These are phyloP conservation scores for Drosophila recens DNA, from an alignment of 2,888 invertebrate genomes.

Conservation along the genomic window DNA sequence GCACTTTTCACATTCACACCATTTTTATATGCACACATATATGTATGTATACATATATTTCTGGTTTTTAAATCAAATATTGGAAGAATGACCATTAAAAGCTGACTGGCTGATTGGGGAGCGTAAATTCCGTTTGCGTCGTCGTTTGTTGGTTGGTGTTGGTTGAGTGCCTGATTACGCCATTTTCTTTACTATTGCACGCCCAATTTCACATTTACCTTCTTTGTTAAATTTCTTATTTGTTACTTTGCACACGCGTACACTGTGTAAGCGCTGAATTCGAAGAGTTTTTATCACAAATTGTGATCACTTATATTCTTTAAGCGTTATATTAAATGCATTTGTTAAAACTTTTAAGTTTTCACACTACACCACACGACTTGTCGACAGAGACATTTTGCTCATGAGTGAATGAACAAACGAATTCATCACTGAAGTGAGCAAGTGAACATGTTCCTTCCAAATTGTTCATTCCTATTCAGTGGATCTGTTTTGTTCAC, in stretches of 20 bases:
- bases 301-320: slow-evolving; percentile 21
- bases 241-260: slow-evolving; percentile 48
- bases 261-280: slow-evolving; percentile 32
- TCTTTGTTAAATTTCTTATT: slow-evolving; percentile 49
- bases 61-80: slow-evolving; percentile 65
- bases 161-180: slow-evolving; percentile 78
- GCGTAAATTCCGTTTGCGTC: slow-evolving; percentile 73
- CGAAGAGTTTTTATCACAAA: slow-evolving; percentile 24
- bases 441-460: no score
- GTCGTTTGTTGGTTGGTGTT: slow-evolving; percentile 59
- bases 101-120: slow-evolving; percentile 73
- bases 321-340: slow-evolving; percentile 54
- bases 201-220: slow-evolving; percentile 78
- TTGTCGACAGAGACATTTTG: slow-evolving; percentile 43
- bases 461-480: no score
- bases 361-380: slow-evolving; percentile 62
- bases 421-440: no score
- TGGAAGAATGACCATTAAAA: slow-evolving; percentile 62
- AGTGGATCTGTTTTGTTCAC: no score
- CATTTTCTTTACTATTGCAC: slow-evolving; percentile 78
- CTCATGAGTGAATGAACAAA: no score
- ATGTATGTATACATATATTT: slow-evolving; percentile 42
- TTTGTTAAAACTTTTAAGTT: slow-evolving; percentile 60
- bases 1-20: slow-evolving; percentile 66
- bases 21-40: slow-evolving; percentile 35